Conservation (phyloP, 2,888 invertebrate species). For the Cosmopolites sordidus region DNA sequence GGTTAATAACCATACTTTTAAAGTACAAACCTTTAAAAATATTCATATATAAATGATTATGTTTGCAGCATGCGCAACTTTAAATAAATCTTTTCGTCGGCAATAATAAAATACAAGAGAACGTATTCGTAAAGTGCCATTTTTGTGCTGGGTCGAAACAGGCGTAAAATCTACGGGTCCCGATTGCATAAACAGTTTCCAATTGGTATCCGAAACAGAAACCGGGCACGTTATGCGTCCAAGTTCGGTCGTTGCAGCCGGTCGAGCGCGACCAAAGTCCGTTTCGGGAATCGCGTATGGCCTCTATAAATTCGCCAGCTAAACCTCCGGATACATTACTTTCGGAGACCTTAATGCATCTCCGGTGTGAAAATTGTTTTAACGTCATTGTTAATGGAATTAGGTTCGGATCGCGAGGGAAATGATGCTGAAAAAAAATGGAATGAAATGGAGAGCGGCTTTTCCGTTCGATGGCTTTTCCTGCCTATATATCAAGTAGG, state of each 20-base stretch:
- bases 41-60: too few relatives aligned
- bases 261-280: conserved; percentile 36
- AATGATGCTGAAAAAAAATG: conserved; percentile 3
- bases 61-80: conserved; percentile 4
- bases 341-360: conserved; percentile 27
- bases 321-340: conserved; percentile 35
- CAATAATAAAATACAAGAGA: conserved; percentile 15
- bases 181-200: conserved; percentile 40
- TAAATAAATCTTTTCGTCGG: conserved; percentile 21
- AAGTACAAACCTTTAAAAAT: too few relatives aligned
- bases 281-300: conserved; percentile 35
- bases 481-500: neutral
- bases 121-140: conserved; percentile 29
- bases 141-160: conserved; percentile 31
- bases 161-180: conserved; percentile 37
- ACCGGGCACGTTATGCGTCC: conserved; percentile 36
- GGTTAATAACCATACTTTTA: too few relatives aligned
- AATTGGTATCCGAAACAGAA: conserved; percentile 37
- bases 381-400: conserved; percentile 14
- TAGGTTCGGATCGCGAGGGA: conserved; percentile 9
- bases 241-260: conserved; percentile 35
- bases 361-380: conserved; percentile 16
- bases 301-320: conserved; percentile 33
- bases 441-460: neutral
- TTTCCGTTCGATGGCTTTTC: neutral